These are phyloP conservation scores for Daubentonia madagascariensis DNA, from an alignment of 2,113 vertebrate genomes.

Conservation along the genomic window DNA sequence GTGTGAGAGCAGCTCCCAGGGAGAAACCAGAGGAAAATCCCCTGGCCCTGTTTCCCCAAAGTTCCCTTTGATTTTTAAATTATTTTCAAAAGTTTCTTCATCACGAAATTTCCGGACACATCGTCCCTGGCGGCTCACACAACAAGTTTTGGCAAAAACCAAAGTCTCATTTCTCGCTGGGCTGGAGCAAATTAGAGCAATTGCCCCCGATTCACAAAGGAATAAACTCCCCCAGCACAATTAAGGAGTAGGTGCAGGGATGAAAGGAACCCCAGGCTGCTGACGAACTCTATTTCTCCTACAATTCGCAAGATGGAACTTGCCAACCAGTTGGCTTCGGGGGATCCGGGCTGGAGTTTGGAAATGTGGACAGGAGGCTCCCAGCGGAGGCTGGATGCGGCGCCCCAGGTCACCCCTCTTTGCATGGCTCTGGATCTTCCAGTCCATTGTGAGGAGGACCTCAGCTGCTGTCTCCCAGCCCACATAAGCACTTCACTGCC, in stretches of 20 bases:
- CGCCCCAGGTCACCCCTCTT: background rate
- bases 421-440: background rate
- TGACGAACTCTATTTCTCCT: background rate
- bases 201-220: background rate
- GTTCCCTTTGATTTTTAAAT: background rate
- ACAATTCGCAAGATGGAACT: constrained; percentile 24
- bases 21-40: background rate
- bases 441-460: no score
- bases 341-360: background rate
- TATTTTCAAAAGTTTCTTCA: background rate
- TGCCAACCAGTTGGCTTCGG: background rate
- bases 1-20: accelerated
- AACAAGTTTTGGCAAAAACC: constrained; percentile 49
- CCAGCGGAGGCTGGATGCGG: background rate
- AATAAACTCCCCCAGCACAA: background rate
- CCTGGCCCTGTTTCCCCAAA: background rate
- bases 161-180: background rate
- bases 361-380: background rate
- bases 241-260: background rate
- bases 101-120: background rate
- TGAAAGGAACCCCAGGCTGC: background rate
- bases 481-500: background rate
- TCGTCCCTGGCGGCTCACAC: background rate
- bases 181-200: background rate
- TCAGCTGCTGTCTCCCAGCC: no score